Percentiles rank a stretch among this genome's conserved stretches.
Evolutionary conservation across 2,888 invertebrate species (phyloP).

Genomic region (Limnephilus lunatus): DNA sequence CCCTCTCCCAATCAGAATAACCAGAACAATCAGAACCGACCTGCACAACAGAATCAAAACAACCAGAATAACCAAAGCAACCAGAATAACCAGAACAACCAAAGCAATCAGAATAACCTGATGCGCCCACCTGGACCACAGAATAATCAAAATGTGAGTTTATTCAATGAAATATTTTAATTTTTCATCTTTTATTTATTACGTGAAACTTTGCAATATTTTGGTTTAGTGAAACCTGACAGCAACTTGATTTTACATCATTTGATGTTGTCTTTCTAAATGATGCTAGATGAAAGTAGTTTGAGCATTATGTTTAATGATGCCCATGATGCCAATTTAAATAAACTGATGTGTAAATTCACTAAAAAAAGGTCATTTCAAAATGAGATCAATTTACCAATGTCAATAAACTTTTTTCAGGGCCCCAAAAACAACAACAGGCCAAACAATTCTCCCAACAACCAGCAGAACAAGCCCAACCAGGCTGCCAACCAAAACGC

Average conservation of each 20-base stretch:
- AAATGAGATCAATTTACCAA: not conserved
- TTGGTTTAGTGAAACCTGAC: not conserved
- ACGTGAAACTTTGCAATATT: not conserved
- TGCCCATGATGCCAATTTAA: slow-evolving; percentile 44
- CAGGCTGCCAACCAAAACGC: slow-evolving; percentile 8
- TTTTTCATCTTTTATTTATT: not conserved
- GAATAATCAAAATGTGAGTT: slow-evolving; percentile 55
- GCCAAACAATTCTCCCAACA: slow-evolving; percentile 67
- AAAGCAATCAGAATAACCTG: slow-evolving; percentile 48
- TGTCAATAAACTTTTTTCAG: slow-evolving; percentile 20
- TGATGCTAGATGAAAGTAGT: slow-evolving; percentile 64
- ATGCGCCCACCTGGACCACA: too few relatives aligned
- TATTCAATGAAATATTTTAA: not conserved
- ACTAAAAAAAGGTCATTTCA: not conserved
- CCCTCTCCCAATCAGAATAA: slow-evolving; percentile 43
- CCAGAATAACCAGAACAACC: slow-evolving; percentile 46
- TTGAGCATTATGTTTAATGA: slow-evolving; percentile 34
- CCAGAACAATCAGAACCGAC: slow-evolving; percentile 47
- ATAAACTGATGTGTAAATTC: slow-evolving; percentile 37
- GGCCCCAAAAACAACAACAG: slow-evolving; percentile 60
- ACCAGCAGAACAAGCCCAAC: slow-evolving; percentile 56
- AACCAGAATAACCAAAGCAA: not conserved
- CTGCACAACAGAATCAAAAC: slow-evolving; percentile 27
- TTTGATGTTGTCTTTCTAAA: not conserved
- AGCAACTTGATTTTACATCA: not conserved